These are phyloP conservation scores for Lophura nycthemera DNA, from an alignment of 2,113 vertebrate species.

Conservation along the genomic window DNA sequence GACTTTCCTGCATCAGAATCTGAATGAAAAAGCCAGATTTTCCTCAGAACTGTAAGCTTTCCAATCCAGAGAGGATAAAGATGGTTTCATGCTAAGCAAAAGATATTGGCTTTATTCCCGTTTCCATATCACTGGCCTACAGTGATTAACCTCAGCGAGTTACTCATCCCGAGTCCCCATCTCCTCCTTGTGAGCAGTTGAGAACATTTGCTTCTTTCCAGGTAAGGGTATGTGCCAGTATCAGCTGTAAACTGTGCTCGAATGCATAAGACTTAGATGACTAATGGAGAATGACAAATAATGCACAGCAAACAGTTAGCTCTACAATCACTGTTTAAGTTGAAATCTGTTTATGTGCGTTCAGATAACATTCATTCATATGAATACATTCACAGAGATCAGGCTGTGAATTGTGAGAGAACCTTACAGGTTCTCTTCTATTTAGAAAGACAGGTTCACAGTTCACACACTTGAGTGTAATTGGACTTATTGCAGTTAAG, in stretches of 20 bases:
- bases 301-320: neutral
- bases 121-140: neutral
- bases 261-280: neutral
- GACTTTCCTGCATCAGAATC: neutral
- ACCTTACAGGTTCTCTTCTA: neutral
- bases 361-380: constrained; percentile 25
- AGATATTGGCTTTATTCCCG: neutral
- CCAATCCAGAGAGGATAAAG: neutral
- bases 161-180: neutral
- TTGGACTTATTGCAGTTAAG: neutral
- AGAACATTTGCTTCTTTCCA: fast-evolving
- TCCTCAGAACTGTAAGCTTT: neutral
- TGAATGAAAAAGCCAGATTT: neutral
- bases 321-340: neutral
- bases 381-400: constrained; percentile 4
- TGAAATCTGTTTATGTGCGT: constrained; percentile 25
- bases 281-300: constrained; percentile 6
- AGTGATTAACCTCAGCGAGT: neutral
- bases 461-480: neutral
- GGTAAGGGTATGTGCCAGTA: neutral
- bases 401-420: neutral
- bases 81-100: neutral
- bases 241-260: neutral
- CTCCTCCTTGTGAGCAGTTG: fast-evolving
- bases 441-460: neutral